Evolutionary conservation across 2,888 invertebrate genomes (phyloP).

Genomic region (Tuta absoluta): DNA sequence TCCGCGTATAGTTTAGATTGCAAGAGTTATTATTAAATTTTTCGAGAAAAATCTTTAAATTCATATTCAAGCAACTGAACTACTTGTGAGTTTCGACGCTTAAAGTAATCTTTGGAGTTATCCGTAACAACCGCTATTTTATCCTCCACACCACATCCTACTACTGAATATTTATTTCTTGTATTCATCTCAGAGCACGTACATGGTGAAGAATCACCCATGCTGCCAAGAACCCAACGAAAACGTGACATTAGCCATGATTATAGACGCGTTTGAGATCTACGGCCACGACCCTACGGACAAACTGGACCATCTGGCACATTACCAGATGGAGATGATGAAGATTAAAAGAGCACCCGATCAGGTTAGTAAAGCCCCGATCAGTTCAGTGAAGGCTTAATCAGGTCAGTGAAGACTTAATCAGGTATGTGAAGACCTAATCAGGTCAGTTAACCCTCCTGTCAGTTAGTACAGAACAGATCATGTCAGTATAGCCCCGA

Average conservation of each 20-base stretch:
- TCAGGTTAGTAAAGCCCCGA: slow-evolving; percentile 51
- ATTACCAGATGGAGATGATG: slow-evolving; percentile 76
- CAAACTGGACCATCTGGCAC: slow-evolving; percentile 69
- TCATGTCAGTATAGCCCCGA: no score
- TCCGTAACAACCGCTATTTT: no score
- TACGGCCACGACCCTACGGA: slow-evolving; percentile 77
- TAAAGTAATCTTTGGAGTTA: no score
- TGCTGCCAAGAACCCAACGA: slow-evolving; percentile 63
- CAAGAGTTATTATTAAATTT: no score
- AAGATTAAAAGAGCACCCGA: slow-evolving; percentile 70
- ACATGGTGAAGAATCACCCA: slow-evolving; percentile 65
- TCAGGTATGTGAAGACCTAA: background rate
- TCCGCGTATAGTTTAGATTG: no score
- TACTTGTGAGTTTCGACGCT: no score
- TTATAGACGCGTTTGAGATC: slow-evolving; percentile 74
- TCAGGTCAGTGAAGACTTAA: background rate
- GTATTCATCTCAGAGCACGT: slow-evolving; percentile 38
- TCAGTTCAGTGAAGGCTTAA: background rate
- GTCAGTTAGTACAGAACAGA: no score
- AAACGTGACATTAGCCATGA: slow-evolving; percentile 69
- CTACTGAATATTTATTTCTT: background rate
- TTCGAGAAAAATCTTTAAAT: no score
- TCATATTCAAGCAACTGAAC: no score
- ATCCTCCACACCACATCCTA: no score
- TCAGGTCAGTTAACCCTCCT: background rate